Conservation (phyloP, 2,797 vertebrate species). For the Urosaurus nigricauda region DNA sequence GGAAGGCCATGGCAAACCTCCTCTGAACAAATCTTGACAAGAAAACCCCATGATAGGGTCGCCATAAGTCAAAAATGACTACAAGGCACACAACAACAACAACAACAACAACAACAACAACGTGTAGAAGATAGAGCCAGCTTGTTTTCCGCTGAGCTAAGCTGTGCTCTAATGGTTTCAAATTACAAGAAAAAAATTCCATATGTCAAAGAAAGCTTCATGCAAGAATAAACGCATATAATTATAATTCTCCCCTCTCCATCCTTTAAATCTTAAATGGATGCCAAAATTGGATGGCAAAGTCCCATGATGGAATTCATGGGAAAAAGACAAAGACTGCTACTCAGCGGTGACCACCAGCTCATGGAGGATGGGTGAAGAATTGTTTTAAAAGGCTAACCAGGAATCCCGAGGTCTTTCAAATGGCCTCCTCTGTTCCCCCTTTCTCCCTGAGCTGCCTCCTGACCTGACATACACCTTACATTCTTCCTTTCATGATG, state of each 20-base stretch:
- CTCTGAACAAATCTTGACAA: too few species aligned
- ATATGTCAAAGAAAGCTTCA: too few species aligned
- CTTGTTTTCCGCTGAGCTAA: too few species aligned
- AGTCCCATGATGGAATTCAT: not conserved
- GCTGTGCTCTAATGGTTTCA: too few species aligned
- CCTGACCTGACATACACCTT: constrained; percentile 80
- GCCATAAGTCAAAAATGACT: too few species aligned
- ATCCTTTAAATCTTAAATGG: not conserved
- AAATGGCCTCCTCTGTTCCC: constrained; percentile 50
- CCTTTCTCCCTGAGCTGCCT: constrained; percentile 56
- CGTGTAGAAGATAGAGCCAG: too few species aligned
- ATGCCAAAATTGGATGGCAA: not conserved
- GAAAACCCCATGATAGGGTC: too few species aligned
- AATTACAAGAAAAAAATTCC: too few species aligned
- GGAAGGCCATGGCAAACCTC: too few species aligned
- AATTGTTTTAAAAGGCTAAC: constrained; percentile 53
- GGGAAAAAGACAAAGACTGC: not conserved
- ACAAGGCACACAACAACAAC: too few species aligned
- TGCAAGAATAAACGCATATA: not conserved
- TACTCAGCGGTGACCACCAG: not conserved
- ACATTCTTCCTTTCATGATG: constrained; percentile 87
- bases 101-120: too few species aligned
- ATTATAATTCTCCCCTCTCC: too few species aligned
- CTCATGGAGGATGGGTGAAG: not conserved
- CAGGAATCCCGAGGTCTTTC: constrained; percentile 61